phyloP scores from a whole-genome alignment of 1,140 invertebrate species.

The Drosophila eugracilis region DNA sequence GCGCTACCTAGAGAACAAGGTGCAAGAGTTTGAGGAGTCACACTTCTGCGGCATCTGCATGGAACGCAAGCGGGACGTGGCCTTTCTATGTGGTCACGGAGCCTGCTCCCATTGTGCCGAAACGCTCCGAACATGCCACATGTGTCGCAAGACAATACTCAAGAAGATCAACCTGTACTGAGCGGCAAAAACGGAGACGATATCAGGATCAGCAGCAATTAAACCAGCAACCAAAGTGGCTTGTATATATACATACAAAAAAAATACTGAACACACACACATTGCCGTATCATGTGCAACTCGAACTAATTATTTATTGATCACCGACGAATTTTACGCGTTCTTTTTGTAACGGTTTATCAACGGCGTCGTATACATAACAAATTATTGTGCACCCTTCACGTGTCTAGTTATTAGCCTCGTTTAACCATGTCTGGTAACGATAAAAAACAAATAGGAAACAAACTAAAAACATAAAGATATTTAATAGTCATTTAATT shows the following conservation, averaged over 20 bases:
- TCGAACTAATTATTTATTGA: constrained; percentile 72
- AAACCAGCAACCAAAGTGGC: constrained; percentile 74
- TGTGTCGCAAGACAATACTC: constrained; percentile 95
- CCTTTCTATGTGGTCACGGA: constrained; percentile 95
- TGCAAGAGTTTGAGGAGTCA: constrained; percentile 95
- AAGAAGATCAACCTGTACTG: constrained; percentile 95
- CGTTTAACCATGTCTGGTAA: constrained; percentile 66
- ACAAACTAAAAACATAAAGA: constrained; percentile 62
- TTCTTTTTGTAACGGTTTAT: constrained; percentile 47
- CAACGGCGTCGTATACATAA: constrained; percentile 49
- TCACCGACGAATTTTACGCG: constrained; percentile 48
- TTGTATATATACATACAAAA: constrained; percentile 72
- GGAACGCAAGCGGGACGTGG: constrained; percentile 92
- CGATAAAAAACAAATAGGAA: constrained; percentile 59
- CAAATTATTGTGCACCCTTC: constrained; percentile 50
- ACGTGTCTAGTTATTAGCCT: constrained; percentile 71
- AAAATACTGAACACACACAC: constrained; percentile 28
- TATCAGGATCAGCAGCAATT: constrained; percentile 33
- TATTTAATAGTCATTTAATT: constrained; percentile 63
- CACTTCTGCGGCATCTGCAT: constrained; percentile 92
- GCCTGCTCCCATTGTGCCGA: constrained; percentile 93
- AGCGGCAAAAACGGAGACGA: constrained; percentile 14
- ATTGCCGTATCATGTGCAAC: constrained; percentile 45
- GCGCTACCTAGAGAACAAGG: constrained; percentile 92
- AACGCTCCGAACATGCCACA: constrained; percentile 94